A percentile compares a stretch with the other conserved stretches of the same genome.
These are phyloP conservation scores for Kudoa iwatai DNA, from an alignment of 30 jellyfish, hydroid and myxozoan genomes.

Conservation along the genomic window DNA sequence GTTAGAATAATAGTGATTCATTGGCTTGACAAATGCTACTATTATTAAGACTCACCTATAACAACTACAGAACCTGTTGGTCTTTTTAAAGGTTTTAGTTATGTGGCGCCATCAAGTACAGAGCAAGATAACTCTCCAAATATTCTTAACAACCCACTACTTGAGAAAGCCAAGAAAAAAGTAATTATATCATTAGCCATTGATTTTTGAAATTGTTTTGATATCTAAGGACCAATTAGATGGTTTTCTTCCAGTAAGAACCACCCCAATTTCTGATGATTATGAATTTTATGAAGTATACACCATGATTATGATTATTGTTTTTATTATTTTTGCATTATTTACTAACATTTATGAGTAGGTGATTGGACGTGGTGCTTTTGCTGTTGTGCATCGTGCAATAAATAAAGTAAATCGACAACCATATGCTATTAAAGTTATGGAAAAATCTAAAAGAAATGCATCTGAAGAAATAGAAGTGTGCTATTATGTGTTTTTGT, in stretches of 20 bases:
- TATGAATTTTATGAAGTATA: slow-evolving; percentile 45
- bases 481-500: too few species aligned
- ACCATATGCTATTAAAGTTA: slow-evolving; percentile 62
- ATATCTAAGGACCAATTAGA: slow-evolving; percentile 1
- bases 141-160: slow-evolving; percentile 6
- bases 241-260: slow-evolving; percentile 7
- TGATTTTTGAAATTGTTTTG: too few species aligned
- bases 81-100: slow-evolving; percentile 83
- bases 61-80: slow-evolving; percentile 85
- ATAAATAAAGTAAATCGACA: slow-evolving; percentile 22
- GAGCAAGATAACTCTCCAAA: slow-evolving; percentile 6
- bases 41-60: not conserved
- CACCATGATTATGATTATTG: not conserved
- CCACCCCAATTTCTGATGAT: slow-evolving; percentile 14
- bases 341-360: slow-evolving; percentile 1
- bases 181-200: too few species aligned
- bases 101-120: slow-evolving; percentile 40
- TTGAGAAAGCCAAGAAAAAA: slow-evolving; percentile 2
- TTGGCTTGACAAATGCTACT: not conserved
- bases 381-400: slow-evolving; percentile 42
- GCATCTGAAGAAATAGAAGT: slow-evolving; percentile 86
- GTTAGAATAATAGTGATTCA: not conserved
- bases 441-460: slow-evolving; percentile 42
- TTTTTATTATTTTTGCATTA: not conserved
- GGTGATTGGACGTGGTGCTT: slow-evolving; percentile 81